Base-by-base conservation (phyloP, 2,797 vertebrate genomes). In the Pelodytes ibericus region DNA sequence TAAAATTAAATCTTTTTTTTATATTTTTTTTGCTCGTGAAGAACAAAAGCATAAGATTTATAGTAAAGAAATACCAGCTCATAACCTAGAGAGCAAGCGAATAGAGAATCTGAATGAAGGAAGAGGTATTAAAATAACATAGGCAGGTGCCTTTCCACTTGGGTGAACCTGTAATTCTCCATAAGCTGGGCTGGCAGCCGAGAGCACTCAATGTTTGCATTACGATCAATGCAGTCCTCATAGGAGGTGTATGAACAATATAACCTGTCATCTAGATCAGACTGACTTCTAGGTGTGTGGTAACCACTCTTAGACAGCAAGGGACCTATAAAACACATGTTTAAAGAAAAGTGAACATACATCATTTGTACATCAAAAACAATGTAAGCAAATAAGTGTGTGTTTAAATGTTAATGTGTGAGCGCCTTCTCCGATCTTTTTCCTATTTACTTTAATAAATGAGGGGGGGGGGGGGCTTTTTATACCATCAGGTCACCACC, bases 121-220 rank as follows among this genome's bases (percentile, higher is more conserved):
- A 79, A 79, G 71, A 80, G 62, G 79, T 79, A 56, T 64, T 75
- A 75, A 64, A 80, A 78, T 2, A 2, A 81, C 77, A 73, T 64
- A 24, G 1, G 4, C 61, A 27, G 16, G 41, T 0, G 3, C 59
- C 61, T 30, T 78, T 79, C 80, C 81, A 79, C 72, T 53, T 74
- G 72, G 69, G 51, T 72, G 33, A 77, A 77, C 6, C 66, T 67
- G 62, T 76, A 69, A 68, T n/a, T 60, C 67, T 67, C 77, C 80
- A 72, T 6, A 30, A 78, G 29, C 33, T 47, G 80, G 78, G 77
- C 70, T 51, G 0, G 0, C 73, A 75, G 71, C 79, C 69, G 33
- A 0, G 59, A 29, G 81, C 20, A 77, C 57, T 39, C 36, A 47
- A 36, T 80, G 82, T 85, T 86, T 82, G 49, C 44, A 20, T 49